These are phyloP conservation scores for Anisognathus igniventris DNA, from an alignment of 2,797 vertebrate species.

Conservation along the genomic window DNA sequence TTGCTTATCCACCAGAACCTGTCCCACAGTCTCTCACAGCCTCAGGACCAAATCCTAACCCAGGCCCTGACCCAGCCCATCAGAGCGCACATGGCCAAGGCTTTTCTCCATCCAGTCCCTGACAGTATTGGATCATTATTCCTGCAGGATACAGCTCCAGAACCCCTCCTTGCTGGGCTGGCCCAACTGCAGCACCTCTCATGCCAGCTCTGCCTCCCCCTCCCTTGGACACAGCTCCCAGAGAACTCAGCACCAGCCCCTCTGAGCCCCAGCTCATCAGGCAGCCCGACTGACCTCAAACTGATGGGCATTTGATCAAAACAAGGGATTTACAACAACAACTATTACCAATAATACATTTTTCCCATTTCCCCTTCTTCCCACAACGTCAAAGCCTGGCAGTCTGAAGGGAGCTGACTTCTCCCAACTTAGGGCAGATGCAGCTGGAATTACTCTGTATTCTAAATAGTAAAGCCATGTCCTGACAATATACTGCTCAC, in stretches of 20 bases:
- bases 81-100: fast-evolving
- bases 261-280: not conserved
- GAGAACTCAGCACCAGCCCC: not conserved
- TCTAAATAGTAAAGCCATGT: not conserved
- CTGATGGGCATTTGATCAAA: not conserved
- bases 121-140: fast-evolving
- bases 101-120: not conserved
- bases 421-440: not conserved
- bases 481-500: not conserved
- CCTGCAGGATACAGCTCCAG: not conserved
- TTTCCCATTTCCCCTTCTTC: not conserved
- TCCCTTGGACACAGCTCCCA: not conserved
- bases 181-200: not conserved
- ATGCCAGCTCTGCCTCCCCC: not conserved
- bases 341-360: not conserved
- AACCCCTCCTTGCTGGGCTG: not conserved
- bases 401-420: not conserved
- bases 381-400: not conserved
- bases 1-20: not conserved
- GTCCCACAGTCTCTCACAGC: not conserved
- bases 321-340: not conserved
- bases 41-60: not conserved
- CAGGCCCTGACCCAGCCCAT: not conserved
- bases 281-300: not conserved
- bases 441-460: not conserved